Evolutionary conservation across 1,140 invertebrate genomes (phyloP).

Genomic region (Helicoverpa armigera): DNA sequence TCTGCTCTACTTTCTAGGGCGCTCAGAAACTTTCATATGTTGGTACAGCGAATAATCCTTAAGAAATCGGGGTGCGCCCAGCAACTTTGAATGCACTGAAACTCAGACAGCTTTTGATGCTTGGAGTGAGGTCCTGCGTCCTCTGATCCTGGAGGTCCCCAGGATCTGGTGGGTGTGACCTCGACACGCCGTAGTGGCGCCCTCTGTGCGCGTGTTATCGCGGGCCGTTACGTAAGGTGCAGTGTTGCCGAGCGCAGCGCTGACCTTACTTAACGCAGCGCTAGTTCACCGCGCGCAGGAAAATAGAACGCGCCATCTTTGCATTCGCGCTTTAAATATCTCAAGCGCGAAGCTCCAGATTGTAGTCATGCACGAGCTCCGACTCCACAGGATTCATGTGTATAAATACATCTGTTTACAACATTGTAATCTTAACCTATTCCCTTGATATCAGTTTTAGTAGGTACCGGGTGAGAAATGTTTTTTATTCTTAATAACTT

Average conservation of each 20-base stretch:
- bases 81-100: background rate
- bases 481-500: background rate
- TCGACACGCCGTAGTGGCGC: slow-evolving; percentile 66
- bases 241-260: slow-evolving; percentile 57
- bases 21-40: background rate
- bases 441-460: background rate
- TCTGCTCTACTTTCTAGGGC: slow-evolving; percentile 9
- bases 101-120: too few species aligned
- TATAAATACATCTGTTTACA: background rate
- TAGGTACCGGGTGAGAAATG: background rate
- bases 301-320: slow-evolving; percentile 54
- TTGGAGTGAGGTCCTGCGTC: background rate
- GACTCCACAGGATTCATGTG: background rate
- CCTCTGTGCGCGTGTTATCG: slow-evolving; percentile 63
- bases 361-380: slow-evolving; percentile 24
- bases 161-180: slow-evolving; percentile 56
- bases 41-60: background rate
- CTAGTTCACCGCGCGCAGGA: slow-evolving; percentile 56
- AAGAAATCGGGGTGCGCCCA: background rate
- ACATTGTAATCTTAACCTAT: too few species aligned
- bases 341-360: slow-evolving; percentile 27
- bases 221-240: slow-evolving; percentile 65
- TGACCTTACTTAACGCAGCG: slow-evolving; percentile 77
- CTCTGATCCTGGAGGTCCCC: background rate
- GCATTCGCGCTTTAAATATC: slow-evolving; percentile 40